Evolutionary conservation across 2,888 invertebrate genomes (phyloP).

Genomic region (Slavum lentiscoides): DNA sequence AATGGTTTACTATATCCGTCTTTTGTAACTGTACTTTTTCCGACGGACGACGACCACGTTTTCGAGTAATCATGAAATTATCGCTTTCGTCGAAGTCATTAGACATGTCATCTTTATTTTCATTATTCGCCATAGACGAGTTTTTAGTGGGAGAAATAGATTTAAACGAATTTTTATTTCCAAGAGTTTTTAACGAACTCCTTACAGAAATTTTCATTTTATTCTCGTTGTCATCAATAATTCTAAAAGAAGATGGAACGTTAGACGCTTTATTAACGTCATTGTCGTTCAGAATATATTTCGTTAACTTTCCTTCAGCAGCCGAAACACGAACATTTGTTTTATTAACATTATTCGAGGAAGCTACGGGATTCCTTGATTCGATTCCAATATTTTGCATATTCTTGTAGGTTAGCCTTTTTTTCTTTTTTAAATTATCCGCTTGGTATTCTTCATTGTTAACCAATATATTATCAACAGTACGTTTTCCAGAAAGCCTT

Average conservation of each 20-base stretch:
- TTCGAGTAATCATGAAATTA: background rate
- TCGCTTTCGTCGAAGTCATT: background rate
- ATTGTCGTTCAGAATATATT: background rate
- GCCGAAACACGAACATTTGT: background rate
- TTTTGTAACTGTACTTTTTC: background rate
- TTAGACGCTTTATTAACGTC: too few relatives aligned
- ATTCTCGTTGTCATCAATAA: background rate
- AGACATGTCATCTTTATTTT: background rate
- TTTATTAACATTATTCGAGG: background rate
- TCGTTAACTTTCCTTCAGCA: too few relatives aligned
- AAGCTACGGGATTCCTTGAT: too few relatives aligned
- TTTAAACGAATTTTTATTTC: background rate
- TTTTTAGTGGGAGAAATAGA: background rate
- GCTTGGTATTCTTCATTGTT: too few relatives aligned
- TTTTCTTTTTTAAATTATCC: too few relatives aligned
- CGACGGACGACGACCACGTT: background rate
- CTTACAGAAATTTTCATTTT: background rate
- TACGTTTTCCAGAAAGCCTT: constrained; percentile 5
- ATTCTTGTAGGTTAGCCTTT: too few relatives aligned
- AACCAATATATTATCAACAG: background rate
- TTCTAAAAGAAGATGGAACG: background rate
- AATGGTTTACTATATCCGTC: background rate
- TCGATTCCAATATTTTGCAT: too few relatives aligned
- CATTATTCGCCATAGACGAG: background rate
- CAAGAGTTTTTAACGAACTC: background rate